phyloP scores from a whole-genome alignment of 1,140 invertebrate species.

The Dendroctonus ponderosae region DNA sequence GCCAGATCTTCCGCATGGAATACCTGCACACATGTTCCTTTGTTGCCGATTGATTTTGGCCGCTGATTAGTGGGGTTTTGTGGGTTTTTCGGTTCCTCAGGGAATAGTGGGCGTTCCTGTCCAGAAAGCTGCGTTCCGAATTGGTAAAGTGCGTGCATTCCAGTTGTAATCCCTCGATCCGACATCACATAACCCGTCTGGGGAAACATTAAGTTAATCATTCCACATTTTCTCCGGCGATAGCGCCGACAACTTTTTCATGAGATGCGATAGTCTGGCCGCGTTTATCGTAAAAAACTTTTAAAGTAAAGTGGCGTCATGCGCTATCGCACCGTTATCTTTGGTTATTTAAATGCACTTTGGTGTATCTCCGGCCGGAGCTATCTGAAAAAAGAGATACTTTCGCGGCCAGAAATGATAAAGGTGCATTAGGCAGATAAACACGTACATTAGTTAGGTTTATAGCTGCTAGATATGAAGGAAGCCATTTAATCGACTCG shows the following conservation, averaged over 20 bases:
- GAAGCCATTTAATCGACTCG: conserved; percentile 7
- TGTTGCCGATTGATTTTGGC: background rate
- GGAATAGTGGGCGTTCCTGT: no score
- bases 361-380: conserved; percentile 24
- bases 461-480: conserved; percentile 16
- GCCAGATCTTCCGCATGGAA: background rate
- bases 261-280: conserved; percentile 27
- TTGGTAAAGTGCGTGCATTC: background rate
- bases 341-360: conserved; percentile 32
- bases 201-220: conserved; percentile 25
- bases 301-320: conserved; percentile 32
- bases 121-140: no score
- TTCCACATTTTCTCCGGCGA: conserved; percentile 22
- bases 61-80: background rate
- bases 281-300: conserved; percentile 32
- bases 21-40: conserved; percentile 3
- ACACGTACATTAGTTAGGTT: conserved; percentile 26
- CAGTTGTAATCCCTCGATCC: conserved; percentile 20
- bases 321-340: conserved; percentile 24
- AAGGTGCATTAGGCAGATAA: conserved; percentile 29
- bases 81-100: no score
- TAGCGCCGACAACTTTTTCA: conserved; percentile 21
- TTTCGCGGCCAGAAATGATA: conserved; percentile 30
- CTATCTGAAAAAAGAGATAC: conserved; percentile 31
- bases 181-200: conserved; percentile 20